Evolutionary conservation across 2,888 invertebrate genomes (phyloP), one percentile per base, ranked within the genome.

Genomic region (Cetonia aurata): DNA sequence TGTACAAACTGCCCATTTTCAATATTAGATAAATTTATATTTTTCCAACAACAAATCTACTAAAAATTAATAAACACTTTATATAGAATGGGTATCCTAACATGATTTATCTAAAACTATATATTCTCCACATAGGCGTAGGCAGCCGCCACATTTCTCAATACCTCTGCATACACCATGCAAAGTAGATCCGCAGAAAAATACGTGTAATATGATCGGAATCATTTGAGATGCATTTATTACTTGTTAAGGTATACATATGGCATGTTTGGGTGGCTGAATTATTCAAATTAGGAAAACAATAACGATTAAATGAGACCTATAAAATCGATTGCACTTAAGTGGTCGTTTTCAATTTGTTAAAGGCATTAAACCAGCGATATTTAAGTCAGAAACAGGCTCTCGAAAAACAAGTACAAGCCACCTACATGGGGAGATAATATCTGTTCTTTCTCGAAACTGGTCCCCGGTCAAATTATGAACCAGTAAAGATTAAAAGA

Each of bases 371-470:
- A 79, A 80, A 74, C 77, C 77, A 75, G 75, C 76, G 77, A 75
- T 79, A 78, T 80, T 77, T 76, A 77, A 76, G 77, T 76, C 75
- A 74, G 74, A 76, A 78, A 80, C 80, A 76, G 79, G 79, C 79
- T 75, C 76, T 78, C 77, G 76, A 78, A 76, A 79, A 80, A 79
- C 77, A 76, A 78, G 77, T 78, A 80, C 80, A 80, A 80, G 81
- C 81, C 81, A 81, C 81, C 82, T 81, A 82, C 82, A 81, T 81
- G 78, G 76, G 19, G 53, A 74, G 82, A 82, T 82, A 81, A 75
- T 75, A 80, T 81, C 82, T 46, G 31, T 48, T 48, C 60, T 46
- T 33, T 60, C 46, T 76, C 73, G 74, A 76, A 79, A 80, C 80
- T 79, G 80, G 80, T 80, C 79, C 41, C 41, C 76, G 75, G 76